Base-by-base conservation (phyloP, 2,888 invertebrate species). In the Eilema depressum region DNA sequence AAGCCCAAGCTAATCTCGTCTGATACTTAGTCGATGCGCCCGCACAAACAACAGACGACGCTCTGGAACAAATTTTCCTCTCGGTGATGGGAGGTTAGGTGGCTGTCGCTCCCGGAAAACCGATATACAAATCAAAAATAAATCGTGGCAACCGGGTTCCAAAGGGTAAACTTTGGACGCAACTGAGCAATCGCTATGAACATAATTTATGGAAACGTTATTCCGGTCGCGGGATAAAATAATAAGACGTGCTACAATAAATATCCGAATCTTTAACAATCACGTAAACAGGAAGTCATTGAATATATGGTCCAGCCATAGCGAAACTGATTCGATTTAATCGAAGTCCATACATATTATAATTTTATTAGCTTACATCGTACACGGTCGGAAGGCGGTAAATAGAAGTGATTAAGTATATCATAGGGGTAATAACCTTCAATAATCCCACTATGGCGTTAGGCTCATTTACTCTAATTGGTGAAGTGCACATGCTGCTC, bases 351-450 rank as follows among this genome's bases (percentile, higher is more conserved):
- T 53, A 65, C 33, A 74, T 59, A 71, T 59, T 59, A 71, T 59
- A 68, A 47, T 17, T 68, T 23, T 63, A 56, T 37, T 25, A 47
- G 41, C 66, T 60, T 47, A 63, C 25, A 68, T 53, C 53, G 59
- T 67, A 64, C 66, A 61, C 2, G 20, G 63, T 66, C 37, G 25
- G 25, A 68, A 68, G 56, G 57, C 68, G 70, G 63, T 70, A 66
- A 71, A 77, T 63, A 65, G 26, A 75, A 71, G 67, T 73, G 57
- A 75, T 75, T 79, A 79, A 72, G 77, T 53, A 70, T 68, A 73
- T 66, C 59, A 63, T 65, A 60, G 66, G 75, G 69, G 67, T 69
- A 68, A 67, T 79, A 70, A 47, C 71, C 77, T 68, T n/a, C 53
- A 56, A 56, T 56, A 30, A 65, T 3, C 26, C 26, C 26, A 53